Percentiles rank a stretch among this genome's conserved stretches.
Conservation (phyloP, 2,888 invertebrate genomes). For the Podotricha telesiphe region DNA sequence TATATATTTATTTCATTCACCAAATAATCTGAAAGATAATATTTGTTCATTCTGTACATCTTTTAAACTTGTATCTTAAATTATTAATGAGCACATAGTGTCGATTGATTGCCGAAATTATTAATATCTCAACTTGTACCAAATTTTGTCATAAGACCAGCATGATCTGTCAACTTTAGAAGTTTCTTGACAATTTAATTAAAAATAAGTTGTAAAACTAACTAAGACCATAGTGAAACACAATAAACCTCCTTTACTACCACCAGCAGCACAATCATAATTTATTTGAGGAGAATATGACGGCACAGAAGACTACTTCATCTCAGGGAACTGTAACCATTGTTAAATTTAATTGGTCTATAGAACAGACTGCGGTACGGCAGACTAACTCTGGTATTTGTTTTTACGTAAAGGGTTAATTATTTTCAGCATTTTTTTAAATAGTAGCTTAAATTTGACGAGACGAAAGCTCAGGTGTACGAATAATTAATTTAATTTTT, state of each 20-base stretch:
- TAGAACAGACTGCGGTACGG: conserved; percentile 44
- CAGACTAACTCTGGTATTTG: conserved; percentile 42
- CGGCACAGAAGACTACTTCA: conserved; percentile 36
- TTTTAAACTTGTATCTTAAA: neutral
- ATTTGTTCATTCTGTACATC: neutral
- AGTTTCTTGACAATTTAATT: conserved; percentile 21
- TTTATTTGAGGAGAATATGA: conserved; percentile 38
- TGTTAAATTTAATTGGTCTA: conserved; percentile 45
- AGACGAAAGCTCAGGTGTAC: neutral
- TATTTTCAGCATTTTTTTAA: conserved; percentile 34
- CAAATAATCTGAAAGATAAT: no score
- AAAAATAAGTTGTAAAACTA: neutral
- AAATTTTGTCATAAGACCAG: neutral
- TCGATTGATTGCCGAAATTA: no score
- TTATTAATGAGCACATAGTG: no score
- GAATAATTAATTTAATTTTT: neutral
- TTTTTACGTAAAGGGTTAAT: conserved; percentile 45
- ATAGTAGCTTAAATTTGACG: conserved; percentile 4
- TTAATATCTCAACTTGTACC: neutral
- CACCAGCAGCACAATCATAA: conserved; percentile 35
- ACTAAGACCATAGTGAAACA: neutral
- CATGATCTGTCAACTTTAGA: conserved; percentile 4
- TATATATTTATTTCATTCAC: neutral
- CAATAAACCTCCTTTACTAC: conserved; percentile 25
- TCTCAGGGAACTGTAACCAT: conserved; percentile 39